phyloP scores from a whole-genome alignment of 2,797 vertebrate species.

The Echeneis naucrates region DNA sequence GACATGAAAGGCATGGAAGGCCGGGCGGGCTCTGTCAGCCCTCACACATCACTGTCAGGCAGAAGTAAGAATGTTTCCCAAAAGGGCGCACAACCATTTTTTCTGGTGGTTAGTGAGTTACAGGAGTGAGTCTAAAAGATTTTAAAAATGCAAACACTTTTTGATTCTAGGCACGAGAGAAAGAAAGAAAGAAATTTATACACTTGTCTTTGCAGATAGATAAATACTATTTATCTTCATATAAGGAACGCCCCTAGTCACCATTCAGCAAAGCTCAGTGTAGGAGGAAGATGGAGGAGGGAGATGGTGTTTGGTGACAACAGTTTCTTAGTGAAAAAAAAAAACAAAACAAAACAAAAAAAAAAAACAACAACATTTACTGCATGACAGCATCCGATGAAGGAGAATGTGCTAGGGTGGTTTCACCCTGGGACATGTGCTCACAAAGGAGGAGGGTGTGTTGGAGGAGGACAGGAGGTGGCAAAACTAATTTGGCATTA shows the following conservation, averaged over 20 bases:
- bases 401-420: slow-evolving; percentile 6
- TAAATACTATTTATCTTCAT: neutral
- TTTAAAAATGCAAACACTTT: neutral
- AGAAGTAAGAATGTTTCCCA: neutral
- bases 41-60: slow-evolving; percentile 9
- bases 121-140: neutral
- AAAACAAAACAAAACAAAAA: no score
- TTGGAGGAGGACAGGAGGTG: slow-evolving; percentile 51
- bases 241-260: neutral
- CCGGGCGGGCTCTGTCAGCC: slow-evolving; percentile 21
- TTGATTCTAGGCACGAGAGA: neutral
- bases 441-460: slow-evolving; percentile 15
- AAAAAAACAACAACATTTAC: neutral
- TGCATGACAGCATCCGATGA: slow-evolving; percentile 3
- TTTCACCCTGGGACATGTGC: slow-evolving; percentile 29
- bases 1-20: slow-evolving; percentile 74
- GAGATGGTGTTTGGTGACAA: slow-evolving; percentile 16
- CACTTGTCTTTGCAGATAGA: neutral
- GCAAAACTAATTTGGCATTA: slow-evolving; percentile 59
- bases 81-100: neutral
- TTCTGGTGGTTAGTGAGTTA: slow-evolving; percentile 1
- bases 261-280: slow-evolving; percentile 4
- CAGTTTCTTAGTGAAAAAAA: neutral
- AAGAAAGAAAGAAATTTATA: neutral
- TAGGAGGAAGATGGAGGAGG: slow-evolving; percentile 28